Evolutionary conservation across 1,140 invertebrate species (phyloP), one percentile per base, ranked within the genome.

Genomic region (Pogonomyrmex barbatus): DNA sequence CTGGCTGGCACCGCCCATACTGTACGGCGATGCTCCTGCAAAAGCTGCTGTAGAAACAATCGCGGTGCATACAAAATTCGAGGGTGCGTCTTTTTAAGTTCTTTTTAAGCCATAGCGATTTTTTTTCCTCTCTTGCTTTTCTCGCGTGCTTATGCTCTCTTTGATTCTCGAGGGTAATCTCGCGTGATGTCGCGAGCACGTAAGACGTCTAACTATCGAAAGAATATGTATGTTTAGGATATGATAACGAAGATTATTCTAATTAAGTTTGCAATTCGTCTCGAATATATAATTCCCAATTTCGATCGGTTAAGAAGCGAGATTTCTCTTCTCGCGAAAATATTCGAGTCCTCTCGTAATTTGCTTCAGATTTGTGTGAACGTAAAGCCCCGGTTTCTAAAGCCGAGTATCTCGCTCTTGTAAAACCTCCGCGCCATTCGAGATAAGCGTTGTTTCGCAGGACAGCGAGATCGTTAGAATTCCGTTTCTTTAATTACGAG

Each of bases 21-120:
- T 98, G 96, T 99, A 99, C 76, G 98, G 98, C 86, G 98, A 98
- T 87, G 98, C 98, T 93, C 97, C 97, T 96, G 96, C 95, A 96
- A 95, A 95, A 95, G 94, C 94, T 95, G 93, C 93, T 95, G 93
- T 95, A 95, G 95, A 95, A 95, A 95, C 94, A 93, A 95, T 94
- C 94, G 94, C 94, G 92, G 93, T 94, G 94, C 95, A 94, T 95
- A 95, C 93, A 95, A 94, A 93, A 92, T 92, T 95, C 93, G 93
- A 94, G 92, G 94, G 94, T 90, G 88, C 92, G 91, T 86, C 88
- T 92, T 90, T 88, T 90, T 87, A 91, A 90, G 76, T 89, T 90
- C 86, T 81, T 91, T 79, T 77, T 62, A 77, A 83, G 65, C 73
- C 87, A 90, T 65, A 88, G 54, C 45, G 62, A 90, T 71, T 85